A percentile compares a stretch with the other conserved stretches of the same genome.
Evolutionary conservation across 2,113 vertebrate genomes (phyloP).

Genomic region (Ondatra zibethicus): DNA sequence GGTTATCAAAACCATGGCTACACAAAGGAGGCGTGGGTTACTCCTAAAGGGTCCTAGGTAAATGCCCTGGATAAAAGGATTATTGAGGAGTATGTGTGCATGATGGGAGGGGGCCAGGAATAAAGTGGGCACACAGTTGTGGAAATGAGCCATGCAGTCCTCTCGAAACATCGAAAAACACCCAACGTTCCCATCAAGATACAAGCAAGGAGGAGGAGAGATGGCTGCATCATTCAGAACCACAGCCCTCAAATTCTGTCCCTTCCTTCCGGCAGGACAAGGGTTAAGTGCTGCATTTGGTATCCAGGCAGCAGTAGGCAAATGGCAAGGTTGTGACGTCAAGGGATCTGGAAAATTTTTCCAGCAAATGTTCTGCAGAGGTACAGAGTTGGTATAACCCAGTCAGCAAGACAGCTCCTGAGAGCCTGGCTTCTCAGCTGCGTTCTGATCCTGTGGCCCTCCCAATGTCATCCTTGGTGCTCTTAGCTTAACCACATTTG

Average conservation of each 20-base stretch:
- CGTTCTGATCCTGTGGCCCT: background rate
- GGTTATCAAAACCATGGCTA: background rate
- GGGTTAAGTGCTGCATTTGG: slow-evolving; percentile 87
- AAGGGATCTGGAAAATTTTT: slow-evolving; percentile 89
- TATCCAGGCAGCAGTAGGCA: slow-evolving; percentile 89
- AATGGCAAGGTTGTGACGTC: slow-evolving; percentile 87
- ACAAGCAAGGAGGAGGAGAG: background rate
- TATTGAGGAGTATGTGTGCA: background rate
- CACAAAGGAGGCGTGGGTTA: background rate
- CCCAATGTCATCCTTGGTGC: background rate
- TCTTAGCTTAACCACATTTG: background rate
- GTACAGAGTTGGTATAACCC: slow-evolving; percentile 56
- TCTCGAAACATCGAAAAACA: background rate
- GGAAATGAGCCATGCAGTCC: too few species aligned
- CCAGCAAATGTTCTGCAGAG: slow-evolving; percentile 86
- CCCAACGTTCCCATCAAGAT: background rate
- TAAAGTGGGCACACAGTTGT: too few species aligned
- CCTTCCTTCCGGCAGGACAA: slow-evolving; percentile 55
- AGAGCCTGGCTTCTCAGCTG: background rate
- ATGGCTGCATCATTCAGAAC: background rate
- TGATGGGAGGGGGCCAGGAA: background rate
- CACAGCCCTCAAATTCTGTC: background rate
- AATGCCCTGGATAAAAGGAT: background rate
- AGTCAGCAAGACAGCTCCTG: background rate
- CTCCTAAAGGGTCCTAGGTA: background rate